Percentiles rank a stretch among this genome's conserved stretches.
Evolutionary conservation across 2,888 invertebrate species (phyloP).

Genomic region (Pammene fasciana): DNA sequence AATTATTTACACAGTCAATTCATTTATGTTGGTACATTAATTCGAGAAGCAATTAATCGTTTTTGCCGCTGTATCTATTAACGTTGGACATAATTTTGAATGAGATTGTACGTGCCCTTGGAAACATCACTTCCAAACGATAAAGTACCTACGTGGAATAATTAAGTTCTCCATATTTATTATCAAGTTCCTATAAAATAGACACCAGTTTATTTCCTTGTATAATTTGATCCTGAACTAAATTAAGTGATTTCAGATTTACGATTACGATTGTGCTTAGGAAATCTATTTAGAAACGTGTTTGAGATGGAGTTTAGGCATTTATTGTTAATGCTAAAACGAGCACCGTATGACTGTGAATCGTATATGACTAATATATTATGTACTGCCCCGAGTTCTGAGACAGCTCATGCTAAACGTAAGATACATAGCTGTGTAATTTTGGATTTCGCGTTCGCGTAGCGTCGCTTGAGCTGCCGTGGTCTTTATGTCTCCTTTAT

Average conservation of each 20-base stretch:
- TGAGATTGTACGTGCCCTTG: constrained; percentile 36
- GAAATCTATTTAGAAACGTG: constrained; percentile 12
- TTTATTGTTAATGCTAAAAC: constrained; percentile 2
- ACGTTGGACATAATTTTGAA: constrained; percentile 20
- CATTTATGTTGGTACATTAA: not conserved
- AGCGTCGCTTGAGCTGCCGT: not conserved
- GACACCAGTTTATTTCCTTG: constrained; percentile 35
- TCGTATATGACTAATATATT: constrained; percentile 10
- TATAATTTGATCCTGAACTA: constrained; percentile 18
- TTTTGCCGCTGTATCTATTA: constrained; percentile 4
- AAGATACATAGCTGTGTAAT: not conserved
- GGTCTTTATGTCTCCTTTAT: not conserved
- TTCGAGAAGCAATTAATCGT: not conserved
- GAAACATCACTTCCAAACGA: constrained; percentile 32
- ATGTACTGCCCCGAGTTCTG: not conserved
- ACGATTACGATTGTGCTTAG: constrained; percentile 23
- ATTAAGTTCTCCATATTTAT: constrained; percentile 35
- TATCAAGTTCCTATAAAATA: constrained; percentile 32
- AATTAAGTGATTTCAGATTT: constrained; percentile 31
- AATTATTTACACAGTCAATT: not conserved
- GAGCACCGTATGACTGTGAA: constrained; percentile 10
- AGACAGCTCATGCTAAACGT: not conserved
- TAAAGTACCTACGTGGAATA: constrained; percentile 36
- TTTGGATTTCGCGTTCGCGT: constrained; percentile 3
- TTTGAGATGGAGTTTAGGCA: constrained; percentile 10